A percentile compares a stretch with the other conserved stretches of the same genome.
These are phyloP conservation scores for Pristionchus exspectatus DNA, from an alignment of 2,888 invertebrate genomes.

Conservation along the genomic window DNA sequence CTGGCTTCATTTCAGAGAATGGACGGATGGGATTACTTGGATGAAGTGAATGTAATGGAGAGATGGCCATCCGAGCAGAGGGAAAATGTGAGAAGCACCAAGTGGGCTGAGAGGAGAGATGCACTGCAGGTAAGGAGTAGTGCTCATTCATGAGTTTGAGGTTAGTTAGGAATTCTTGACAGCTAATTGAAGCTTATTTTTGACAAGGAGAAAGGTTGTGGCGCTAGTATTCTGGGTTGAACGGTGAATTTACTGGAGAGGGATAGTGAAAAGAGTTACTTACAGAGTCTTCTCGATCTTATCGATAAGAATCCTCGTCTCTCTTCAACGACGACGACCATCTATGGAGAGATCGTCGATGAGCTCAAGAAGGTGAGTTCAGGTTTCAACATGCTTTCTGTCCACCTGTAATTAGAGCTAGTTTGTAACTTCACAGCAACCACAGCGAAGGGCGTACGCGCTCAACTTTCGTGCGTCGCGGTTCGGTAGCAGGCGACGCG, in stretches of 20 bases:
- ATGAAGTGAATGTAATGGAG: slow-evolving; percentile 63
- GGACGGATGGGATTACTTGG: slow-evolving; percentile 63
- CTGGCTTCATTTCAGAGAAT: neutral
- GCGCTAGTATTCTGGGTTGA: no score
- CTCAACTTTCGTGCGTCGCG: no score
- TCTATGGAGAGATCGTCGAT: slow-evolving; percentile 69
- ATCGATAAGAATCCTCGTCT: slow-evolving; percentile 65
- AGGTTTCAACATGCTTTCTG: neutral
- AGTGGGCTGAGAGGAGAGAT: slow-evolving; percentile 67
- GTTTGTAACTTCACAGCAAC: no score
- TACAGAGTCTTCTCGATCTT: slow-evolving; percentile 61
- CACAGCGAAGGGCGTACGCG: no score
- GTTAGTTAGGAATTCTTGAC: no score
- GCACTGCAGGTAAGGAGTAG: slow-evolving; percentile 61
- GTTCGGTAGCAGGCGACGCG: no score
- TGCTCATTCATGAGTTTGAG: neutral
- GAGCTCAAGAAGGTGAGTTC: slow-evolving; percentile 62
- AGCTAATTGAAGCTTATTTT: no score
- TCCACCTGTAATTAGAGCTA: neutral
- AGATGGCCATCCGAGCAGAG: slow-evolving; percentile 61
- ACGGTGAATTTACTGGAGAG: neutral
- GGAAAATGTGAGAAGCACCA: slow-evolving; percentile 59
- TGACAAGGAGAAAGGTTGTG: no score
- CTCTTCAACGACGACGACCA: slow-evolving; percentile 59
- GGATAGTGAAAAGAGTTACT: neutral